Conservation (phyloP, 2,113 vertebrate genomes). For the Grammomys surdaster region DNA sequence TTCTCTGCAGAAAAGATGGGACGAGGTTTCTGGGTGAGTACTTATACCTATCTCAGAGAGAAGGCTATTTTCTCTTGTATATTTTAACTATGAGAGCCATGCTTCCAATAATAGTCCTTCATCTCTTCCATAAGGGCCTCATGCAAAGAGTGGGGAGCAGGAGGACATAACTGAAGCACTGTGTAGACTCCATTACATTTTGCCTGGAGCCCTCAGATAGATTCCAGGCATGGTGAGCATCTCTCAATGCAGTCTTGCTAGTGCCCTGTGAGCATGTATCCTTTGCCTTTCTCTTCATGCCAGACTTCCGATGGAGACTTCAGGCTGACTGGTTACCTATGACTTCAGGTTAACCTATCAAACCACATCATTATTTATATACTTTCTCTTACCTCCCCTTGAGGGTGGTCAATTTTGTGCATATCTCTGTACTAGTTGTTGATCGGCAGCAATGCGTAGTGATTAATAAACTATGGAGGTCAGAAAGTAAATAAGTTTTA, state of each 20-base stretch:
- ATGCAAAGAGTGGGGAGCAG: not conserved
- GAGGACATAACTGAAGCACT: not conserved
- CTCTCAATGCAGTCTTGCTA: not conserved
- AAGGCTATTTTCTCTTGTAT: too few species aligned
- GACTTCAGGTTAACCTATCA: not conserved
- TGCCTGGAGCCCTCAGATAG: not conserved
- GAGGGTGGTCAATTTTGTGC: not conserved
- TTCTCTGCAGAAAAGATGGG: not conserved
- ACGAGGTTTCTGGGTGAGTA: not conserved
- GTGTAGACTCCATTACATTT: not conserved
- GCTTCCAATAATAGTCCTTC: not conserved
- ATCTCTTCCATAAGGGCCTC: not conserved
- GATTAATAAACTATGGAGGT: not conserved
- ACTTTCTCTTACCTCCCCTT: not conserved
- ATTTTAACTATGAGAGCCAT: rapidly evolving
- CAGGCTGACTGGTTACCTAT: not conserved
- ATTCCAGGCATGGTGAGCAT: not conserved
- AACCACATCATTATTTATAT: not conserved
- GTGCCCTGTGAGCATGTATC: not conserved
- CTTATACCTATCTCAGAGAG: rapidly evolving
- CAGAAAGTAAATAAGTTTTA: not conserved
- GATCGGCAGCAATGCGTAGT: not conserved
- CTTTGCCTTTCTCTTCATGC: not conserved
- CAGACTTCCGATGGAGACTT: not conserved
- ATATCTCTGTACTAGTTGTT: not conserved